These are phyloP conservation scores for Borostomias antarcticus DNA, from an alignment of 2,797 vertebrate species.

Conservation along the genomic window DNA sequence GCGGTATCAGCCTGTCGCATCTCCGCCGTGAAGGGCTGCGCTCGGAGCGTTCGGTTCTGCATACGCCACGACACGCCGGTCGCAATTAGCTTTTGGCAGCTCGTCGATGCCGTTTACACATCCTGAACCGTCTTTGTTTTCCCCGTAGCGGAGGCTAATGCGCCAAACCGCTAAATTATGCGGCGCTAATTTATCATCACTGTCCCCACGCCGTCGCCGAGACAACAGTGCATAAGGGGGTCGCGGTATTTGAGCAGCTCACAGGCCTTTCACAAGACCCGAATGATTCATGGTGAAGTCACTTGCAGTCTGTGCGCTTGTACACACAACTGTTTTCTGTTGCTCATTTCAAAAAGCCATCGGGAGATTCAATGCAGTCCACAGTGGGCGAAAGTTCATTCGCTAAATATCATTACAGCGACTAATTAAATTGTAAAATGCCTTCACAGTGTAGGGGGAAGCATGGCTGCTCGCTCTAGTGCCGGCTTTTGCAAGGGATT, in stretches of 20 bases:
- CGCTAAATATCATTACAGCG: background rate
- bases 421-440: background rate
- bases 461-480: conserved; percentile 40
- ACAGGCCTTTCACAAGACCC: conserved; percentile 14
- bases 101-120: conserved; percentile 1
- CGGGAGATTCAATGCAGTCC: conserved; percentile 1
- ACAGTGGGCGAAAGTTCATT: conserved; percentile 21
- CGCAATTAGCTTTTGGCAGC: conserved; percentile 11
- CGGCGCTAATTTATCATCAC: conserved; percentile 22
- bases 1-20: conserved; percentile 1
- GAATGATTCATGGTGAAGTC: conserved; percentile 10
- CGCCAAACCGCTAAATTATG: conserved; percentile 23
- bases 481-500: conserved; percentile 62
- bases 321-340: conserved; percentile 22
- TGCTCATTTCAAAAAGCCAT: conserved; percentile 9
- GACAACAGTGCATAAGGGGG: background rate
- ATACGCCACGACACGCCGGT: conserved; percentile 3
- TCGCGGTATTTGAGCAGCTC: background rate
- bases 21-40: conserved; percentile 11
- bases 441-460: conserved; percentile 21
- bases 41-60: conserved; percentile 3
- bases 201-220: background rate
- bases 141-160: conserved; percentile 10
- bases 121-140: conserved; percentile 1
- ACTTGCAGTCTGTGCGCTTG: background rate